Evolutionary conservation across 1,140 invertebrate species (phyloP), one percentile per base, ranked within the genome.

Genomic region (Cotesia chilonis): DNA sequence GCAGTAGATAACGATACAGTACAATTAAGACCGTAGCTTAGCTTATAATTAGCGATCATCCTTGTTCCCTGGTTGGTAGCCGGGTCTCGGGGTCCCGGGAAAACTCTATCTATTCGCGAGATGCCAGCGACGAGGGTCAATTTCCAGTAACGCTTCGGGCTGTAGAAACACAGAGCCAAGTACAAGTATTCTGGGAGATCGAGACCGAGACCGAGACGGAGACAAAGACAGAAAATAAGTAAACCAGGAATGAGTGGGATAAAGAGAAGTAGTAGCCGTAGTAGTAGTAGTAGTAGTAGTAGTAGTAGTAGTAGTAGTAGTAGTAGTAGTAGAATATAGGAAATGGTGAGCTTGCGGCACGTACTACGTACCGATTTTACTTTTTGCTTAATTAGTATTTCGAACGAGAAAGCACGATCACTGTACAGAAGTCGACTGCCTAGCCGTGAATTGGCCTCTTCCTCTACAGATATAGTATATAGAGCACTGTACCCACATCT

Each of bases 311-410:
- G 28, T 0, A 0, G 28, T 28, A 28, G 28, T 28, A 28, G 28
- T 28, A 28, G 20, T 28, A 28, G 28, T 28, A 28, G 28, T 28
- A 28, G 10, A 7, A 68, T 68, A 68, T 51, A 38, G 54, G 54
- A 51, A 68, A 28, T 52, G 52, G 66, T 36, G 52, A 66, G 52
- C 55, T 59, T 37, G 54, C 28, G 64, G 70, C 70, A 72, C 70
- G 70, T 72, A 66, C 63, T 28, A 72, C 70, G 70, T 72, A 66
- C 63, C 37, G 52, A 72, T 57, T 54, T 52, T 35, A 72, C 70
- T 72, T 72, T 72, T 72, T 72, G 70, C 70, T 57, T 72, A 72
- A 72, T 72, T 72, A 72, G 70, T 72, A 72, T 72, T 72, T 72
- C 64, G 64, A 72, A 67, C 70, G 63, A 66, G 63, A 54, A 60